Conservation (phyloP, 1,140 invertebrate species). For the Limonius californicus region DNA sequence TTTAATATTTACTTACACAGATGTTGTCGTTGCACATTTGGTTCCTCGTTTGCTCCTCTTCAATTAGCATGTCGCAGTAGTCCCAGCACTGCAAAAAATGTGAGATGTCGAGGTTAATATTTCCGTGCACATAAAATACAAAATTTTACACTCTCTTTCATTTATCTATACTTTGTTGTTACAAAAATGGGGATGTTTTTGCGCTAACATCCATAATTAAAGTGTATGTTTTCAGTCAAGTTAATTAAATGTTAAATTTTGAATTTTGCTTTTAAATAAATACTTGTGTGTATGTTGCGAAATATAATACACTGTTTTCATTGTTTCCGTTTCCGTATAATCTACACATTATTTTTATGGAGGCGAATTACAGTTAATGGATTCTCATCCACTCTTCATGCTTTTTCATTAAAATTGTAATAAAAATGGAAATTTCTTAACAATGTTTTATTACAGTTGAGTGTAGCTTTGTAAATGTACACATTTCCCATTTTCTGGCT, state of each 20-base stretch:
- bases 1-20: slow-evolving; percentile 9
- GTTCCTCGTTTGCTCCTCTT: background rate
- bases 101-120: too few relatives aligned
- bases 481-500: background rate
- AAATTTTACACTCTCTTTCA: too few relatives aligned
- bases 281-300: background rate
- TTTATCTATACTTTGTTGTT: too few relatives aligned
- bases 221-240: background rate
- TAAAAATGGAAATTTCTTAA: slow-evolving; percentile 23
- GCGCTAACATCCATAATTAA: too few relatives aligned
- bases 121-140: too few relatives aligned
- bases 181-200: too few relatives aligned
- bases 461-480: background rate
- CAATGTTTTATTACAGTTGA: slow-evolving; percentile 8
- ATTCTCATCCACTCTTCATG: slow-evolving; percentile 15
- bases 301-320: background rate
- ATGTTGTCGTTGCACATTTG: background rate
- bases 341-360: slow-evolving; percentile 18
- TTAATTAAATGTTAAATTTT: background rate
- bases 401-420: slow-evolving; percentile 22
- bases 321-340: slow-evolving; percentile 15
- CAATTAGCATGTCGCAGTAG: too few relatives aligned
- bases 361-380: slow-evolving; percentile 19
- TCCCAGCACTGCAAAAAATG: too few relatives aligned
- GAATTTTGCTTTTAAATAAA: slow-evolving; percentile 4